Evolutionary conservation across 2,797 vertebrate species (phyloP), one percentile per base, ranked within the genome.

Genomic region (Sphenopsis melanotis): DNA sequence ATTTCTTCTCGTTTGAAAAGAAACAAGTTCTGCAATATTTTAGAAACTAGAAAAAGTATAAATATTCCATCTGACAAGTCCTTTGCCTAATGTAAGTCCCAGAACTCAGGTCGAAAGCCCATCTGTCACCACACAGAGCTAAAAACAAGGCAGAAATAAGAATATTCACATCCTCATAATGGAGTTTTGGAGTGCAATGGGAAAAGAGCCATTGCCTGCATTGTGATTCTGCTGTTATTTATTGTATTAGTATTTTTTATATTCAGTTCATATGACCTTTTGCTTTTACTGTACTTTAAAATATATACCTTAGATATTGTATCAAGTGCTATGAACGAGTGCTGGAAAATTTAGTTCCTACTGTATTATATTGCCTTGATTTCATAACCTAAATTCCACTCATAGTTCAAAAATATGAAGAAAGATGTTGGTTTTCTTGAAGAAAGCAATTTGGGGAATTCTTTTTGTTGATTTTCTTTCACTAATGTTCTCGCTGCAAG

Each of bases 251-350:
- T 49, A 29, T 82, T 96, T 90, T 74, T 93, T 71, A 37, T 85
- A 87, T 94, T 95, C 85, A 68, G 82, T 81, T 97, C 68, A 86
- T 90, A 76, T 68, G 77, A 77, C 11, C n/a, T 94, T 95, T 95
- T 61, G 89, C 15, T 72, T 74, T 81, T 81, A 3, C 30, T 37
- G 24, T 23, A 24, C 24, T 50, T 83, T 87, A 93, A 93, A 80
- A 76, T 68, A 83, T 88, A 34, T 95, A 86, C 84, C 60, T 90
- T 84, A 92, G 70, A 88, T 95, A 89, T 72, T 75, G 10, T 64
- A 84, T 78, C 84, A 88, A 94, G 74, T 59, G 59, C 63, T 82
- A 56, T 55, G 86, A 95, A 94, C 55, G 52, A 85, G 70, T 78
- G 78, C 44, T 81, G 86, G 83, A 82, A 96, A 95, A 90, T 55